These are phyloP conservation scores for Microtus oregoni DNA, from an alignment of 2,113 vertebrate species.

Conservation along the genomic window DNA sequence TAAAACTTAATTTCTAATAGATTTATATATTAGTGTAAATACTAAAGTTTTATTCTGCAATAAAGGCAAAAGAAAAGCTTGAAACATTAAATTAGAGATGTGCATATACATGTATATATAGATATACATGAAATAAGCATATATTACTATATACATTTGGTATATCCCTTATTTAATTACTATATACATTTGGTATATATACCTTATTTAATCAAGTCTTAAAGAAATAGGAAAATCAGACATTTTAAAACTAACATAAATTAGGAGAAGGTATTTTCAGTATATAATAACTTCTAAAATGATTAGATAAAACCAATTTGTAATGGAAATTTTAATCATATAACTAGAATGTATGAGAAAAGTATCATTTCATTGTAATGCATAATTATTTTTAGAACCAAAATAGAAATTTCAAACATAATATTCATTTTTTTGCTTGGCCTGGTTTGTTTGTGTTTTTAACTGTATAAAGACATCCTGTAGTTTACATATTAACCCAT, in stretches of 20 bases:
- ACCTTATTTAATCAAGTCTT: not conserved
- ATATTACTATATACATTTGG: not conserved
- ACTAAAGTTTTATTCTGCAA: not conserved
- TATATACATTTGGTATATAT: not conserved
- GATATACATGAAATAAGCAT: not conserved
- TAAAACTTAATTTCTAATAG: not conserved
- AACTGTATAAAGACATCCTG: constrained; percentile 18
- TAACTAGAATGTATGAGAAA: not conserved
- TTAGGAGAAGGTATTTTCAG: not conserved
- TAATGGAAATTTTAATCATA: not conserved
- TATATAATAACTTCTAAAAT: not conserved
- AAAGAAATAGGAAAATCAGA: not conserved
- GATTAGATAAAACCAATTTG: not conserved
- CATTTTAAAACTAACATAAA: not conserved
- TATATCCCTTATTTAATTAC: not conserved
- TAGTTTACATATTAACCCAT: not conserved
- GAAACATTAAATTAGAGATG: not conserved
- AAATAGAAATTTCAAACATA: not conserved
- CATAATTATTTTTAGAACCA: not conserved
- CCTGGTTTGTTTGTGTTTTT: not conserved
- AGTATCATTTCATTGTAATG: not conserved
- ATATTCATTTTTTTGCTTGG: not conserved
- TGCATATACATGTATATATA: not conserved
- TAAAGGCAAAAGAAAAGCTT: not conserved
- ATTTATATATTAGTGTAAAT: not conserved